phyloP scores from a whole-genome alignment of 2,797 vertebrate species.

The Myotis daubentonii region DNA sequence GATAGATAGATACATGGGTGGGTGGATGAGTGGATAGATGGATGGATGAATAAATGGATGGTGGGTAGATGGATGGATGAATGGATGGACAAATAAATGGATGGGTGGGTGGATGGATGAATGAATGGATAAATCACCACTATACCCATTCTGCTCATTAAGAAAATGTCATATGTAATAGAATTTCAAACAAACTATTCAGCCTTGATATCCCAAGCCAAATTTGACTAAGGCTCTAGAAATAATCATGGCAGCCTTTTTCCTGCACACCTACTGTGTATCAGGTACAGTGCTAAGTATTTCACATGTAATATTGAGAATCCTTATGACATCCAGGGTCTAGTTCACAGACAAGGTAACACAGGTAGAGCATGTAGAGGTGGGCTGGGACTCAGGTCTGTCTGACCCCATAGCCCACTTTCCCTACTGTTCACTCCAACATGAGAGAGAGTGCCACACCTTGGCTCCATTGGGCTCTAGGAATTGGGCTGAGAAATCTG shows the following conservation, averaged over 20 bases:
- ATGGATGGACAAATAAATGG: neutral
- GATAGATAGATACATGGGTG: neutral
- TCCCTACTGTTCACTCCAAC: neutral
- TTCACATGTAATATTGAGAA: neutral
- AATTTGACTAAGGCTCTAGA: neutral
- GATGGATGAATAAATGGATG: neutral
- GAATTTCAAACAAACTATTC: neutral
- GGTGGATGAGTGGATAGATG: neutral
- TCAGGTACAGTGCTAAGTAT: neutral
- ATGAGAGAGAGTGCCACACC: rapidly evolving
- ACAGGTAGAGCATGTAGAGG: rapidly evolving
- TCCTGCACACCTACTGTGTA: neutral
- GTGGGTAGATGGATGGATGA: neutral
- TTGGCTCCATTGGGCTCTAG: neutral
- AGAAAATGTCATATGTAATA: neutral
- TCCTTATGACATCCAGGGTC: neutral
- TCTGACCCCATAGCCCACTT: neutral
- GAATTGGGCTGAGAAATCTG: neutral
- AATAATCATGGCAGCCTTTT: neutral
- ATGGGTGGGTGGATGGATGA: neutral
- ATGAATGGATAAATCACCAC: neutral
- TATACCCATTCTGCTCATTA: neutral
- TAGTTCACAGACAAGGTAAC: neutral
- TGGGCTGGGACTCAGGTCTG: neutral
- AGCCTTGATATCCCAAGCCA: neutral